A percentile compares a stretch with the other conserved stretches of the same genome.
These are phyloP conservation scores for Xyrichtys novacula DNA, from an alignment of 2,797 vertebrate genomes.

Conservation along the genomic window DNA sequence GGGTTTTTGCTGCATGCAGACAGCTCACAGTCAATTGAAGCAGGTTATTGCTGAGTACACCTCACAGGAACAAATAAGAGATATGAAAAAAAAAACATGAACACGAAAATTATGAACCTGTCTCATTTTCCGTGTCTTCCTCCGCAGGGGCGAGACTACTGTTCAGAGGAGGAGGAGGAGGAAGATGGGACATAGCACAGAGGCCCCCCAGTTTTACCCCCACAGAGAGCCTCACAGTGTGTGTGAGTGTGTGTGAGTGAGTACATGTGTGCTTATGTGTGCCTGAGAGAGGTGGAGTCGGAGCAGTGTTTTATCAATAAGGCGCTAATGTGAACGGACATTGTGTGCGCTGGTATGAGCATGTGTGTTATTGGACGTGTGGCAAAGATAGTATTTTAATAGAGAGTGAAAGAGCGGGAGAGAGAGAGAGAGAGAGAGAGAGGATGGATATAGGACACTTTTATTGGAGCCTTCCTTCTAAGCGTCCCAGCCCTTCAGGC, in stretches of 20 bases:
- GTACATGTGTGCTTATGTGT: constrained; percentile 41
- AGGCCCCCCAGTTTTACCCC: constrained; percentile 60
- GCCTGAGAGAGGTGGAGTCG: constrained; percentile 44
- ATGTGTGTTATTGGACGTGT: constrained; percentile 55
- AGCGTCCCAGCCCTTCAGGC: constrained; percentile 46
- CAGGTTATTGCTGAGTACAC: constrained; percentile 1
- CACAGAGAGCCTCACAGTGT: constrained; percentile 65
- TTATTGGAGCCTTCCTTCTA: constrained; percentile 61
- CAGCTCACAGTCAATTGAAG: constrained; percentile 5
- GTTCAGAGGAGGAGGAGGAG: constrained; percentile 91
- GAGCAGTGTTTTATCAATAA: constrained; percentile 76
- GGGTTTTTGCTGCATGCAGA: neutral
- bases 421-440: constrained; percentile 41
- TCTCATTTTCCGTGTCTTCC: constrained; percentile 26
- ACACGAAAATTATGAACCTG: constrained; percentile 4
- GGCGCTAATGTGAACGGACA: constrained; percentile 55
- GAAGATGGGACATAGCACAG: constrained; percentile 86
- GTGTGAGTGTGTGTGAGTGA: constrained; percentile 52
- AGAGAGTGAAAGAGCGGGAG: constrained; percentile 42
- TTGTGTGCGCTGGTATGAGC: constrained; percentile 47
- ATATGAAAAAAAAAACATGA: no score
- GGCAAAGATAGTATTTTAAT: constrained; percentile 79
- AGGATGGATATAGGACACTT: constrained; percentile 62
- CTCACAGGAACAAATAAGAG: constrained; percentile 6
- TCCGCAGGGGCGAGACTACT: constrained; percentile 94